Base-by-base conservation (phyloP, 2,888 invertebrate genomes). In the Gymnoscelis rufifasciata region DNA sequence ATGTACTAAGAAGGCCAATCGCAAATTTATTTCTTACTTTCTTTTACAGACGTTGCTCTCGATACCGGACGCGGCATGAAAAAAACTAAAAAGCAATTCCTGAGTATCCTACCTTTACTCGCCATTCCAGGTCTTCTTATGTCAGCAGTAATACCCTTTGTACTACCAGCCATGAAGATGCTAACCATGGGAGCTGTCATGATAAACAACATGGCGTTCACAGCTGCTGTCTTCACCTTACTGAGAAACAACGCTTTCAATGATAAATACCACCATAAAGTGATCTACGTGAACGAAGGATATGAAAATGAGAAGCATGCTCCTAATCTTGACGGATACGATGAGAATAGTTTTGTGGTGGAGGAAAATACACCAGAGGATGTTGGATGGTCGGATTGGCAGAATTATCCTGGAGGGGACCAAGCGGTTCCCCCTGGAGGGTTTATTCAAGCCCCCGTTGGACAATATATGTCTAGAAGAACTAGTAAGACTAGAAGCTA, bases 141-240 rank as follows among this genome's bases (percentile, higher is more conserved):
- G 84, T 90, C 93, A 0, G 92, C 92, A 7, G 75, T 93, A 36
- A 70, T 93, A 63, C 93, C 93, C 0, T 93, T 93, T 70, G 70
- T 93, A 11, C 69, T 93, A 62, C 93, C 93, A 0, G 91, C 91
- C 0, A 65, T 93, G 10, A 92, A 93, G 67, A 89, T 93, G 88
- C 90, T 91, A 68, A 91, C 91, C 0, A 75, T 92, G 23, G 83
- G 88, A 36, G 89, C 90, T 0, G 89, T 89, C 0, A 83, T 92
- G 70, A 74, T 93, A 36, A 93, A 93, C 69, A 91, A 92, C 57
- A 91, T 92, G 83, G 93, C 92, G 0, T 84, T 93, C 28, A 80
- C 89, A 15, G 90, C 92, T 0, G 91, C 92, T 0, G 68, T 91
- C 11, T 89, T 91, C 59, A 84, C 90, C 2, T 64, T 91, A 3